Base-by-base conservation (phyloP, 2,113 vertebrate genomes). In the Archocentrus centrarchus region DNA sequence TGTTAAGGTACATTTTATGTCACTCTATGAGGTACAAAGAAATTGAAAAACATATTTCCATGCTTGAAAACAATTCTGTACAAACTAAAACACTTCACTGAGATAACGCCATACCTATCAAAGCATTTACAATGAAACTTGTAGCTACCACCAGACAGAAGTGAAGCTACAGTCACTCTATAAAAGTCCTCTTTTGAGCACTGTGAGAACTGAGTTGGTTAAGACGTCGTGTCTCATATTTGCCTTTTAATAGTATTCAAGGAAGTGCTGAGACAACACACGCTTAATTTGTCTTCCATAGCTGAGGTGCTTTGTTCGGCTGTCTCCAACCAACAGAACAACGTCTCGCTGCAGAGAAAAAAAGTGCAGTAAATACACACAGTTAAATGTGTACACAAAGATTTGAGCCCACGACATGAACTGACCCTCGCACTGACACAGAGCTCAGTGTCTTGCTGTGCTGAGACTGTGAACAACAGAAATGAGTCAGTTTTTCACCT, bases 401-500 rank as follows among this genome's bases (percentile, higher is more conserved):
- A 59, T 9, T 13, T 5, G 11, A 15, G 14, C 24, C 32, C 41
- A 55, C 32, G 11, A 20, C 50, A 55, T 11, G 7, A 37, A 37
- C 37, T 37, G 37, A 37, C 37, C 37, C 37, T 9, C 37, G 7
- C 37, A 37, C 37, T 8, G 37, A 9, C 37, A 37, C 37, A 37
- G 37, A 9, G 37, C 37, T 37, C 8, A 37, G 37, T 37, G n/a
- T 35, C 24, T 59, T 35, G 57, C 62, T 4, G 9, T 10, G 4
- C 35, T 37, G 39, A 61, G 14, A 55, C 18, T 18, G 27, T 77
- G 20, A 47, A 35, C 50, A n/a, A 66, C 27, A 53, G 2, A 50
- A 59, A 57, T 82, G 20, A 70, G n/a, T 88, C 61, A 47, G 14
- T 66, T 47, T 79, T 73, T 79, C n/a, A 62, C n/a, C 66, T 41